Evolutionary conservation across 1,140 invertebrate genomes (phyloP), one percentile per base, ranked within the genome.

Genomic region (Halyomorpha halys): DNA sequence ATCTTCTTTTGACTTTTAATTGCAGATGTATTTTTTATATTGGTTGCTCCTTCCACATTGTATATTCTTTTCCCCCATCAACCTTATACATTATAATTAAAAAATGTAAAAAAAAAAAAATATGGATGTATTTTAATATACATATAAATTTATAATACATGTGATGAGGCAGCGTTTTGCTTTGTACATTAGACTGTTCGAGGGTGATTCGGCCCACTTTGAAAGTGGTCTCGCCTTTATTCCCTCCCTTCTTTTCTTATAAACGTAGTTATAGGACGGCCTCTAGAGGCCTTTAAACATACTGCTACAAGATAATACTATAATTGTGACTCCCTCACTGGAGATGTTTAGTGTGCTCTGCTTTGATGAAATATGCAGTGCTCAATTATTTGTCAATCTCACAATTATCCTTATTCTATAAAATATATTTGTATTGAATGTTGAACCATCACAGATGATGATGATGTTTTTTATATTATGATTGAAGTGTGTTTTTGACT

Each of bases 281-380:
- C 53, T 23, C 15, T 56, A 56, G 47, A 25, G 53, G 53, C 23
- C 53, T 25, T 56, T 56, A 25, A 49, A 19, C 18, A 56, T 56
- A 56, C 53, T 56, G 53, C 53, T 56, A 56, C 15, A 56, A 27
- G 53, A 56, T 56, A 56, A 56, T 56, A 56, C 53, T 23, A 6
- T n/a, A n/a, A n/a, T 56, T 56, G 34, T 39, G 23, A 23, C 18
- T 56, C 18, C 21, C n/a, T 56, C 3, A 25, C 1, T 2, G 14
- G 23, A 16, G 53, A 3, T 11, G 9, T 21, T 8, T 56, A 5
- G 9, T n/a, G 23, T 56, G 53, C 53, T 56, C 53, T 56, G 53
- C 53, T 56, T 56, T 23, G 4, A 16, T 23, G 15, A 56, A 8
- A 6, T 13, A 13, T 56, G 53, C 53, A 56, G 53, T 56, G 53